These are phyloP conservation scores for Pteruthius melanotis DNA, from an alignment of 2,113 vertebrate species.

Conservation along the genomic window DNA sequence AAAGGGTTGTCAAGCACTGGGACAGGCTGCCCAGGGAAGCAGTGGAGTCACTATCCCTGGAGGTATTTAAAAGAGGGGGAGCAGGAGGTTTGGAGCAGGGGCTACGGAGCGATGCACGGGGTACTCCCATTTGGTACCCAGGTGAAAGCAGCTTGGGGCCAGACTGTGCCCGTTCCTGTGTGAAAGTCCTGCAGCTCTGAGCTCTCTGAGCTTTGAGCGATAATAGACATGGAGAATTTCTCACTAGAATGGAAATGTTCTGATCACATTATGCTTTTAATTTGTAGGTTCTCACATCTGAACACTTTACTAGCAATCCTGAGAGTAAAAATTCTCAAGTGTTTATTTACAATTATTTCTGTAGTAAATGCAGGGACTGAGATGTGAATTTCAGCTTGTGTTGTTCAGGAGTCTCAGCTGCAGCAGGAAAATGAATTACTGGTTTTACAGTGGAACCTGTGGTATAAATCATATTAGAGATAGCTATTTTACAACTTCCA, in stretches of 20 bases:
- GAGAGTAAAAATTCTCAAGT: not conserved
- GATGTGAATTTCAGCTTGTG: not conserved
- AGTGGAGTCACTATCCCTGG: not conserved
- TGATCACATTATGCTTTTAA: not conserved
- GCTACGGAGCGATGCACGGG: not conserved
- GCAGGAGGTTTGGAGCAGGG: not conserved
- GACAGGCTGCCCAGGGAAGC: not conserved
- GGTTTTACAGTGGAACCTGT: not conserved
- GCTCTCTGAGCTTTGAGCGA: not conserved
- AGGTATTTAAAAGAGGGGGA: not conserved
- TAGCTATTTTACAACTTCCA: not conserved
- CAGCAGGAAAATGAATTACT: not conserved
- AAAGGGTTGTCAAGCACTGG: not conserved
- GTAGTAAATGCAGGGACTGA: not conserved
- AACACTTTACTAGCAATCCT: not conserved
- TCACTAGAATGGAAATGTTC: not conserved
- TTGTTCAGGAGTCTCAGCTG: not conserved
- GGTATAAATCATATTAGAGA: not conserved
- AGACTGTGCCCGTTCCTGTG: not conserved
- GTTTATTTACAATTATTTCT: not conserved
- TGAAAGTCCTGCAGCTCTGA: not conserved
- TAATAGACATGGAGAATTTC: not conserved
- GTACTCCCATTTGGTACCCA: not conserved
- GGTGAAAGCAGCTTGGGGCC: not conserved
- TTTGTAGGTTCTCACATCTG: not conserved